Evolutionary conservation across 2,888 invertebrate species (phyloP), one percentile per base, ranked within the genome.

Genomic region (Cenopis cana): DNA sequence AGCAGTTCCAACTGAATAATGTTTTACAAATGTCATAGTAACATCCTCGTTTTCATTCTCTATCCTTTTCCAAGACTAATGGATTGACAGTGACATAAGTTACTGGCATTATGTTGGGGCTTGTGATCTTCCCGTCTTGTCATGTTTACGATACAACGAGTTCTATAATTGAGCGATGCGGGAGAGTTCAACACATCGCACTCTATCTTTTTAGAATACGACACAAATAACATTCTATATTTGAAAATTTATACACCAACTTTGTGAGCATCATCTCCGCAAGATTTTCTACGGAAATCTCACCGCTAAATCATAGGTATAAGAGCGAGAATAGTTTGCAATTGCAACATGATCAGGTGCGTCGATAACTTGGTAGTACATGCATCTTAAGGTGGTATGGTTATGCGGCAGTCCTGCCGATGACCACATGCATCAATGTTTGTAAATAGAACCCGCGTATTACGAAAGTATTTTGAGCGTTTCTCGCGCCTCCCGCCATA

Each of bases 221-320:
- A 93, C 93, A 92, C 91, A 92, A 93, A 93, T 93, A 93, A 92
- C 92, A 87, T 92, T 93, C 93, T 93, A 93, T 91, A 91, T 93
- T 93, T 90, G 92, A 85, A 90, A 88, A 90, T 91, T 89, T 90
- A 90, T 90, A 91, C 89, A 84, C 89, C 84, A 85, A 86, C 86
- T 88, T 85, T 81, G 85, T 88, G 84, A 87, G 88, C 84, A 79
- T 81, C 85, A 87, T 84, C 80, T 79, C 81, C 79, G 76, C 76
- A 75, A 74, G 74, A 33, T 33, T 74, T 74, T 72, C 67, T 62
- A 73, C 60, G 73, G 82, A 75, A 89, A 75, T 84, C 75, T 87
- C 81, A 76, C 73, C 83, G 82, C 78, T 90, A 86, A 78, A 70
- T 24, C 76, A 46, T 64, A 1, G 67, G 11, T 36, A 65, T 83